Evolutionary conservation across 1,140 invertebrate species (phyloP).

Genomic region (Pygmarrhopalites habei): DNA sequence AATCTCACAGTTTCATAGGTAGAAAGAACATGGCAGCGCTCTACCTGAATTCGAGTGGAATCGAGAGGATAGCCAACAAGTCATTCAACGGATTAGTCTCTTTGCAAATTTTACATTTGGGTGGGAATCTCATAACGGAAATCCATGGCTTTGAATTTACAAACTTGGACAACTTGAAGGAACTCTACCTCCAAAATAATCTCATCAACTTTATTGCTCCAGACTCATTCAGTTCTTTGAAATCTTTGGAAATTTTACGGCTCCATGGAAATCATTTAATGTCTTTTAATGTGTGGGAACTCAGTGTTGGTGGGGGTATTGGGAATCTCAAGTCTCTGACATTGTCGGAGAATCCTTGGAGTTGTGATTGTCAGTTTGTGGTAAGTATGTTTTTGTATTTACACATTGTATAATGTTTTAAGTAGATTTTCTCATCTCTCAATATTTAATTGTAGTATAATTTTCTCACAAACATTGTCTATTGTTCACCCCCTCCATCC

Average conservation of each 20-base stretch:
- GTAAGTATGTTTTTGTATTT: too few relatives aligned
- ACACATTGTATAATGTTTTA: too few relatives aligned
- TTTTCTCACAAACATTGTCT: too few relatives aligned
- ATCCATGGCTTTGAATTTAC: constrained; percentile 84
- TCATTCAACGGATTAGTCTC: constrained; percentile 82
- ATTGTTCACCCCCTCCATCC: too few relatives aligned
- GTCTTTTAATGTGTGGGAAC: constrained; percentile 67
- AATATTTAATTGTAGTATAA: too few relatives aligned
- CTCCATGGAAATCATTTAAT: constrained; percentile 76
- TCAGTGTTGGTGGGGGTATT: constrained; percentile 63
- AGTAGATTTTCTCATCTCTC: too few relatives aligned
- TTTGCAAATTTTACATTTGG: constrained; percentile 71
- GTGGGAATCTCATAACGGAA: constrained; percentile 71
- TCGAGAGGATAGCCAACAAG: constrained; percentile 79
- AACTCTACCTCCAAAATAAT: constrained; percentile 84
- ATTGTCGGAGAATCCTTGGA: constrained; percentile 69
- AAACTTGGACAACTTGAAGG: constrained; percentile 66
- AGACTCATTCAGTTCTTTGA: constrained; percentile 65
- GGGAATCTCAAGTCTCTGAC: constrained; percentile 48
- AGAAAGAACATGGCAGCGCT: constrained; percentile 80
- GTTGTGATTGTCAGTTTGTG: constrained; percentile 75
- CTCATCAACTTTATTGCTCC: constrained; percentile 68
- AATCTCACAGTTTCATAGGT: constrained; percentile 85
- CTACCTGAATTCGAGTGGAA: constrained; percentile 75
- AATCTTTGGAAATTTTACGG: constrained; percentile 69